Conservation (phyloP, 2,888 invertebrate genomes). For the Dexiosoma caninum region DNA sequence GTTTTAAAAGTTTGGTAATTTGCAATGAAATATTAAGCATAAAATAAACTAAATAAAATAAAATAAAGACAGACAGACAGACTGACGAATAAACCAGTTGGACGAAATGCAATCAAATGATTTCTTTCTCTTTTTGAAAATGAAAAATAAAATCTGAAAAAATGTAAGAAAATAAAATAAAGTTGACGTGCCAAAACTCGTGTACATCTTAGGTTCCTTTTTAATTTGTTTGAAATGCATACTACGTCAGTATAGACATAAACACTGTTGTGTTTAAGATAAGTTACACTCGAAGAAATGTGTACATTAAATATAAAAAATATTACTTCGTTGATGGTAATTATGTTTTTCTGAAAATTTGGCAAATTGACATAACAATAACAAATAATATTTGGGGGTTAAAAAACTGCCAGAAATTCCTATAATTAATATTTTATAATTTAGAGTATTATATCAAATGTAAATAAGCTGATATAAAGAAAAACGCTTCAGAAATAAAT, state of each 20-base stretch:
- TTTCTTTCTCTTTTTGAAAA: slow-evolving; percentile 20
- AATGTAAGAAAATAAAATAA: background rate
- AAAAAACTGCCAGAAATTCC: too few relatives aligned
- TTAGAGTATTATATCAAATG: too few relatives aligned
- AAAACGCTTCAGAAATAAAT: too few relatives aligned
- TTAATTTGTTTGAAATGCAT: background rate
- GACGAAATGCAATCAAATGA: slow-evolving; percentile 33
- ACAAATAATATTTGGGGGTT: too few relatives aligned
- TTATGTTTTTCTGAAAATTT: too few relatives aligned
- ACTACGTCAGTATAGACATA: background rate
- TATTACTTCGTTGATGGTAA: too few relatives aligned
- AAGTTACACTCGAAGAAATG: slow-evolving; percentile 14
- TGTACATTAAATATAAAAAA: too few relatives aligned
- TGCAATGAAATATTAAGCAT: slow-evolving; percentile 3
- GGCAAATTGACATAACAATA: too few relatives aligned
- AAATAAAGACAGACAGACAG: background rate
- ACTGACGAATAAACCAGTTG: background rate
- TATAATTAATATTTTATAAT: too few relatives aligned
- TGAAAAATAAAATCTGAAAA: background rate
- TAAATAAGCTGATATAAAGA: too few relatives aligned
- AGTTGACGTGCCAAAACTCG: slow-evolving; percentile 32
- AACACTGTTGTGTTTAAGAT: background rate
- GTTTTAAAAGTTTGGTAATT: slow-evolving; percentile 3
- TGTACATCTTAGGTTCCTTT: background rate
- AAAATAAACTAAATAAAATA: background rate